phyloP scores from a whole-genome alignment of 2,113 vertebrate genomes.

The Elanoides forficatus region DNA sequence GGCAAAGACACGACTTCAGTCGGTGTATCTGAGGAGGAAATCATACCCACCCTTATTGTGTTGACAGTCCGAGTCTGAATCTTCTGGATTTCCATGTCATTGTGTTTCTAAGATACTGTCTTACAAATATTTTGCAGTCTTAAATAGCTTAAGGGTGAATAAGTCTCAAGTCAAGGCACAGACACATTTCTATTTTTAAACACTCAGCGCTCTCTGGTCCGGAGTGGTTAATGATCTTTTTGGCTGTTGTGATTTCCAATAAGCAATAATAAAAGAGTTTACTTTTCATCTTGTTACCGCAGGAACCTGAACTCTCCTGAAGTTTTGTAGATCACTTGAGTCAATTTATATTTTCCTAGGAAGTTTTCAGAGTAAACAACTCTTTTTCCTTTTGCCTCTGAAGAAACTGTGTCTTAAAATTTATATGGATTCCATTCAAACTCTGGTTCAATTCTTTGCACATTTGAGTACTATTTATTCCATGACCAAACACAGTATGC shows the following conservation, averaged over 20 bases:
- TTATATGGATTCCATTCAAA: slow-evolving; percentile 38
- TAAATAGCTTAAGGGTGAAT: slow-evolving; percentile 58
- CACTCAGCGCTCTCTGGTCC: neutral
- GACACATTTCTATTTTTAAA: slow-evolving; percentile 50
- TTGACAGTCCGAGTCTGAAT: neutral
- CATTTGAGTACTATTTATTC: slow-evolving; percentile 13
- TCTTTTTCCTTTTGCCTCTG: neutral
- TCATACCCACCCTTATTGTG: neutral
- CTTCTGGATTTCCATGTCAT: slow-evolving; percentile 37
- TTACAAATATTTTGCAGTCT: slow-evolving; percentile 60
- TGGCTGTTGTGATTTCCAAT: slow-evolving; percentile 20
- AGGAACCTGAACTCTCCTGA: neutral
- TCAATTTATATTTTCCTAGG: neutral
- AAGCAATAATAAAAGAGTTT: neutral
- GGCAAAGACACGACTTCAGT: neutral
- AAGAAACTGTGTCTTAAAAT: neutral
- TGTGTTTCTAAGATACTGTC: slow-evolving; percentile 63
- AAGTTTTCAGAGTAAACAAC: neutral
- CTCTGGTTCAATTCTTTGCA: slow-evolving; percentile 24
- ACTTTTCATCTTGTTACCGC: neutral
- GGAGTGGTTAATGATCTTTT: slow-evolving; percentile 1
- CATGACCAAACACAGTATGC: neutral
- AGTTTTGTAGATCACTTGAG: neutral
- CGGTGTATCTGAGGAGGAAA: neutral
- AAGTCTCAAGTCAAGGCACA: slow-evolving; percentile 43